Evolutionary conservation across 2,113 vertebrate species (phyloP).

Genomic region (Lipophrys pholis): DNA sequence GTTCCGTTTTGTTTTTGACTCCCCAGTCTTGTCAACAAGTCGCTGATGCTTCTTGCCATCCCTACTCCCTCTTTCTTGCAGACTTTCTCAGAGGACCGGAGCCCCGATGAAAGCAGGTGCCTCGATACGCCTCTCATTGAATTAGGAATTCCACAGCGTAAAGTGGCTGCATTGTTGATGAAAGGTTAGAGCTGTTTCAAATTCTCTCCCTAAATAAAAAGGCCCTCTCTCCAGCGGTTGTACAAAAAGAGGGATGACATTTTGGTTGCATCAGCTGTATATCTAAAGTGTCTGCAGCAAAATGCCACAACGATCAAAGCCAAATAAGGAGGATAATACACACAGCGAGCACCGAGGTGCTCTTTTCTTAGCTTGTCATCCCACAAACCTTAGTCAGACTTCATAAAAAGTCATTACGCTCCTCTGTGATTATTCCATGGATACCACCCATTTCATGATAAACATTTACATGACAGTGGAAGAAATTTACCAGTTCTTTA

Average conservation of each 20-base stretch:
- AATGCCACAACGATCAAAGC: conserved; percentile 79
- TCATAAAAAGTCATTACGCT: conserved; percentile 71
- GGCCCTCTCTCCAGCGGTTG: conserved; percentile 69
- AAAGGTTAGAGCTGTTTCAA: conserved; percentile 80
- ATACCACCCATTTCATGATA: conserved; percentile 65
- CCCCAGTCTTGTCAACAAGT: conserved; percentile 60
- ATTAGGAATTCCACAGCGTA: conserved; percentile 71
- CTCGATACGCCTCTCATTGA: conserved; percentile 53
- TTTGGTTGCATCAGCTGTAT: conserved; percentile 79
- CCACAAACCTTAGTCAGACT: conserved; percentile 63
- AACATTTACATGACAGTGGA: conserved; percentile 69
- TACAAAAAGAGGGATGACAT: conserved; percentile 73
- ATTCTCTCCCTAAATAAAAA: conserved; percentile 71
- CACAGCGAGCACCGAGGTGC: conserved; percentile 53
- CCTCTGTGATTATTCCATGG: conserved; percentile 60
- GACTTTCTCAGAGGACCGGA: conserved; percentile 55
- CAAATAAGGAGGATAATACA: conserved; percentile 69
- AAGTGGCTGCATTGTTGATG: conserved; percentile 76
- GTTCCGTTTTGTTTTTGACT: conserved; percentile 59
- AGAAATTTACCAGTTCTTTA: conserved; percentile 65
- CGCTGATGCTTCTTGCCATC: conserved; percentile 16
- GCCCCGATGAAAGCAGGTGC: conserved; percentile 59
- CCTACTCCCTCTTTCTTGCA: conserved; percentile 7
- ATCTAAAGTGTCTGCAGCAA: conserved; percentile 74
- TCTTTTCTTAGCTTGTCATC: conserved; percentile 69